phyloP scores from a whole-genome alignment of 2,888 invertebrate genomes.

The Apantesis nais region DNA sequence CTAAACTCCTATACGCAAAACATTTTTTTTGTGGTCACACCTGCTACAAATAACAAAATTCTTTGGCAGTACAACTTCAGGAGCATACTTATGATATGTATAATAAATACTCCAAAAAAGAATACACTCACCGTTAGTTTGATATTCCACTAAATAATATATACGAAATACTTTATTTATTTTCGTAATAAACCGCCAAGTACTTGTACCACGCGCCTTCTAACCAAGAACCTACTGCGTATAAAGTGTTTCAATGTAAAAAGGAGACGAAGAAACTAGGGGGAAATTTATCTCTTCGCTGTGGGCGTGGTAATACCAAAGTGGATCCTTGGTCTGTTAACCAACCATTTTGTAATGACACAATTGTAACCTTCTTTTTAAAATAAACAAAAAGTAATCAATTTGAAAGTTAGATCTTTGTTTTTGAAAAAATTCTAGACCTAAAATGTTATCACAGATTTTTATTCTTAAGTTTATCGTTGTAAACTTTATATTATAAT shows the following conservation, averaged over 20 bases:
- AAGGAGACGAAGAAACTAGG: slow-evolving; percentile 79
- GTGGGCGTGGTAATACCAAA: slow-evolving; percentile 67
- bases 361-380: slow-evolving; percentile 27
- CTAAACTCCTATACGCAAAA: no score
- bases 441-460: no score
- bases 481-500: neutral
- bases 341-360: slow-evolving; percentile 44
- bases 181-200: neutral
- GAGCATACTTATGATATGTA: neutral
- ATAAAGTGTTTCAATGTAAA: slow-evolving; percentile 80
- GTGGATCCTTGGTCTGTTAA: slow-evolving; percentile 47
- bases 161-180: slow-evolving; percentile 4
- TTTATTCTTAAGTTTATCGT: no score
- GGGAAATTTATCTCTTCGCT: slow-evolving; percentile 75
- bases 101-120: neutral
- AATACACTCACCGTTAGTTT: slow-evolving; percentile 2
- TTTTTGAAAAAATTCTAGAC: neutral
- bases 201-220: slow-evolving; percentile 51
- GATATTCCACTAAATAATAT: slow-evolving; percentile 8
- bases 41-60: slow-evolving; percentile 12
- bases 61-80: slow-evolving; percentile 10
- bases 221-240: slow-evolving; percentile 78
- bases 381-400: slow-evolving; percentile 25
- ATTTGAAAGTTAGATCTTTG: slow-evolving; percentile 23
- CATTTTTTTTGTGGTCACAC: slow-evolving; percentile 13